Evolutionary conservation across 2,888 invertebrate species (phyloP), one percentile per base, ranked within the genome.

Genomic region (Thera obeliscata): DNA sequence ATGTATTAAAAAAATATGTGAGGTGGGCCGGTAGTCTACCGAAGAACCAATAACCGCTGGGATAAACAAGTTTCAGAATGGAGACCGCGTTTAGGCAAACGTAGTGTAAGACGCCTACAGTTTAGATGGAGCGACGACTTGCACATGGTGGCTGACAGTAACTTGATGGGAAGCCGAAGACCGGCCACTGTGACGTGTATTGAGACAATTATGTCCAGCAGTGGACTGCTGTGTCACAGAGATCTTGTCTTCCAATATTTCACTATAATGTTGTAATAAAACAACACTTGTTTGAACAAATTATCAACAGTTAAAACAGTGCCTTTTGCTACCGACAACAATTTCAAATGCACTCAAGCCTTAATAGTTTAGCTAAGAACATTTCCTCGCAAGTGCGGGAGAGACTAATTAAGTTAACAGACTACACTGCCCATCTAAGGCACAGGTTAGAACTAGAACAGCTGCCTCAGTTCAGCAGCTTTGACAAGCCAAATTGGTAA

Each of bases 281-380:
- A 54, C 41, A n/a, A 50, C 46, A 63, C 52, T 59, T 48, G 35
- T 8, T 61, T n/a, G 50, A 61, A 12, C 36, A 58, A 56, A 64
- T 64, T 62, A 69, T 41, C 56, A 59, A 41, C 41, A 58, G 60
- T 60, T 67, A 60, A 60, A 63, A 63, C 48, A 57, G 52, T 22
- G 41, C 52, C 64, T 67, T 61, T 64, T 64, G 52, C 66, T 74
- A 71, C 76, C 72, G 67, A 76, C 72, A 73, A 74, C 73, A 62
- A 71, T 77, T 80, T 74, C 65, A 62, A 77, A 77, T 75, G 73
- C 73, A 72, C 70, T 70, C 66, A 74, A 72, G 77, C 78, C 74
- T 75, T 82, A 81, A 85, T 83, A 85, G 84, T 85, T 84, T 80
- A 84, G 82, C 78, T 82, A 83, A 79, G 82, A 86, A 84, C 82